A percentile compares a stretch with the other conserved stretches of the same genome.
Evolutionary conservation across 2,113 vertebrate species (phyloP).

Genomic region (Gorsachius goisagi): DNA sequence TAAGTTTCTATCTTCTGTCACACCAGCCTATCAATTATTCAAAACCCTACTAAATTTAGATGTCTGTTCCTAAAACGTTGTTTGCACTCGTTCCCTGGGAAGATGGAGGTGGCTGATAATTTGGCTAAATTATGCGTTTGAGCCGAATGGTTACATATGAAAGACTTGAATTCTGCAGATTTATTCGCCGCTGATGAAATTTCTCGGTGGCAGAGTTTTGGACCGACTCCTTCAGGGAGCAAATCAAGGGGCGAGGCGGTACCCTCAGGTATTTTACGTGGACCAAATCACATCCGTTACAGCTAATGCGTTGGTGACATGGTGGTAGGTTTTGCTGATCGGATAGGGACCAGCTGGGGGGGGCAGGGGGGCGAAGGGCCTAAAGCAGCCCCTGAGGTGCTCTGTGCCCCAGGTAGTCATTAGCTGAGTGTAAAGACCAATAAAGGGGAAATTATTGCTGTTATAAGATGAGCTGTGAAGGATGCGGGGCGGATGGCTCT

Average conservation of each 20-base stretch:
- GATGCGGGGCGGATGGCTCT: not conserved
- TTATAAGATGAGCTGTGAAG: constrained; percentile 8
- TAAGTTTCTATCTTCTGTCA: constrained; percentile 60
- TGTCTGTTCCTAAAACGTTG: constrained; percentile 63
- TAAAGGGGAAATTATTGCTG: constrained; percentile 53
- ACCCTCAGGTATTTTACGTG: constrained; percentile 53
- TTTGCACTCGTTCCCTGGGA: constrained; percentile 34
- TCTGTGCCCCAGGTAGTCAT: constrained; percentile 45
- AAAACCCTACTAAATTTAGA: constrained; percentile 56
- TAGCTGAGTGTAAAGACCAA: constrained; percentile 46
- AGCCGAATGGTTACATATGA: constrained; percentile 37
- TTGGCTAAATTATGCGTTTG: constrained; percentile 53
- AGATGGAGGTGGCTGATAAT: constrained; percentile 28
- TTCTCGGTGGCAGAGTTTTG: not conserved
- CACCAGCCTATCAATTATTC: constrained; percentile 45
- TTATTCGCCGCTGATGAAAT: not conserved
- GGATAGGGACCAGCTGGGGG: not conserved
- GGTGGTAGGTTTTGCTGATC: constrained; percentile 42
- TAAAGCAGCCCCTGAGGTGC: constrained; percentile 18
- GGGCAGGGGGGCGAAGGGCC: not conserved
- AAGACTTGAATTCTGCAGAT: not conserved
- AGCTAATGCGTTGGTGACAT: constrained; percentile 32
- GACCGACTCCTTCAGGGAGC: constrained; percentile 15
- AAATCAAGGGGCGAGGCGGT: not conserved
- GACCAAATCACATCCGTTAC: constrained; percentile 22